A percentile compares a stretch with the other conserved stretches of the same genome.
These are phyloP conservation scores for Mormyrus lacerda DNA, from an alignment of 2,113 vertebrate genomes.

Conservation along the genomic window DNA sequence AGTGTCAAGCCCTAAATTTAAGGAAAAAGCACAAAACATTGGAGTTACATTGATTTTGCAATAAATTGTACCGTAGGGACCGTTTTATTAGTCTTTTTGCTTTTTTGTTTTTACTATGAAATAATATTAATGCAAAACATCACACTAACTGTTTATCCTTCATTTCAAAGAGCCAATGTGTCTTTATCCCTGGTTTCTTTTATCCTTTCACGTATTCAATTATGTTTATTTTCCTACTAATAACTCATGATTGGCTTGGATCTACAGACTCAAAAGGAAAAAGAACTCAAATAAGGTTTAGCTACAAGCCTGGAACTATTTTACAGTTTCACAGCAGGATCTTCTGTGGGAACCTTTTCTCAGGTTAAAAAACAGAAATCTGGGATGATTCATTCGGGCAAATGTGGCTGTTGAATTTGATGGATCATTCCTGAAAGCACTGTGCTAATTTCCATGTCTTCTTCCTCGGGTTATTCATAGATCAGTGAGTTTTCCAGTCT, in stretches of 20 bases:
- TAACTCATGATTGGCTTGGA: constrained; percentile 1
- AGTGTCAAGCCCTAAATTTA: neutral
- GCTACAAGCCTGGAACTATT: neutral
- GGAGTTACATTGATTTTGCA: neutral
- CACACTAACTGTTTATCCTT: neutral
- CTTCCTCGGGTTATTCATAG: constrained; percentile 99
- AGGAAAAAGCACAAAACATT: neutral
- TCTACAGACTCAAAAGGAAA: neutral
- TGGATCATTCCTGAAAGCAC: constrained; percentile 99
- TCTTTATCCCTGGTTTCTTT: neutral
- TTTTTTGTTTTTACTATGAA: neutral
- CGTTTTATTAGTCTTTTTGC: neutral
- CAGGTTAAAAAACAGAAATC: constrained; percentile 72
- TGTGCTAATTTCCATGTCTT: constrained; percentile 99
- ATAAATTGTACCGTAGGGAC: neutral
- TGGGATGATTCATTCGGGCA: constrained; percentile 97
- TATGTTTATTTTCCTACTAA: constrained; percentile 14
- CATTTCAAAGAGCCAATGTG: constrained; percentile 2
- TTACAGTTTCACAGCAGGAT: neutral
- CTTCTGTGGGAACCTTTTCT: constrained; percentile 65
- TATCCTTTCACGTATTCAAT: constrained; percentile 13
- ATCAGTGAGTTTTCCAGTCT: constrained; percentile 99
- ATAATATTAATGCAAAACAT: neutral
- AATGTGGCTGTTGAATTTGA: constrained; percentile 99
- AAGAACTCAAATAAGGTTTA: neutral